Percentiles rank a stretch among this genome's conserved stretches.
These are phyloP conservation scores for Alexandromys fortis DNA, from an alignment of 2,113 vertebrate species.

Conservation along the genomic window DNA sequence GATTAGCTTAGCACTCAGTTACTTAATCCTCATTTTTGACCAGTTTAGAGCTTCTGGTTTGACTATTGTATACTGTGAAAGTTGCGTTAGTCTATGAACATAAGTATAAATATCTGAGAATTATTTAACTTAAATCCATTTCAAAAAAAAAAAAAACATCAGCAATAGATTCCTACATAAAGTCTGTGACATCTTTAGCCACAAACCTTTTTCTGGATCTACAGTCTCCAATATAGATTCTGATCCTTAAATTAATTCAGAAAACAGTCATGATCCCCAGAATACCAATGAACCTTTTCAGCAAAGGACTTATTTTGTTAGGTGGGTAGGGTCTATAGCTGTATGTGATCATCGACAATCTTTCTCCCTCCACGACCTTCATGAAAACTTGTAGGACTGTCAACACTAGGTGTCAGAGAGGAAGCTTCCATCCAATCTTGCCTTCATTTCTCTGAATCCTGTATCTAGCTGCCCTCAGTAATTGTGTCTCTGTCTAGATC, in stretches of 20 bases:
- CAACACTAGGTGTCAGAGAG: background rate
- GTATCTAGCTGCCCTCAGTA: background rate
- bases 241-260: background rate
- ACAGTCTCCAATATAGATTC: background rate
- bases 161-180: background rate
- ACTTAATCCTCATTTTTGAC: background rate
- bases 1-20: background rate
- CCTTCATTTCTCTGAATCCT: background rate
- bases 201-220: background rate
- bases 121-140: background rate
- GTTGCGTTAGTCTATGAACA: accelerated
- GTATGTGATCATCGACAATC: background rate
- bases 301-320: background rate
- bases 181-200: background rate
- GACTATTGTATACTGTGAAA: background rate
- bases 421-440: background rate
- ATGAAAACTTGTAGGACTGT: too few relatives aligned
- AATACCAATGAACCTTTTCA: background rate
- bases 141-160: background rate
- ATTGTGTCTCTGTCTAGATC: background rate
- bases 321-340: background rate
- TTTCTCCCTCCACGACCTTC: background rate
- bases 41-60: background rate
- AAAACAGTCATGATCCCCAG: background rate
- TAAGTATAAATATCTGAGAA: background rate